phyloP scores from a whole-genome alignment of 1,140 invertebrate genomes.

The Anthonomus grandis region DNA sequence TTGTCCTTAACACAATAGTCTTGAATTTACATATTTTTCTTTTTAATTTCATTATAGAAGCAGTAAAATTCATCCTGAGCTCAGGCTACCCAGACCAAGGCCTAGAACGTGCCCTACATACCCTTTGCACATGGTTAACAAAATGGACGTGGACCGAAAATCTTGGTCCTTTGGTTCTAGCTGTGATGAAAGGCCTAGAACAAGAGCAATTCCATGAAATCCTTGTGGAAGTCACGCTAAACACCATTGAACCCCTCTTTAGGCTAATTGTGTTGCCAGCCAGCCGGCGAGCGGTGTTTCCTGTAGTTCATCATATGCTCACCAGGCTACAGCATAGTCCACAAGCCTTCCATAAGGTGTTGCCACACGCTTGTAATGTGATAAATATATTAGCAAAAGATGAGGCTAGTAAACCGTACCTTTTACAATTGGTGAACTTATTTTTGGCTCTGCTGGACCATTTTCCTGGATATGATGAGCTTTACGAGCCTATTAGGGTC shows the following conservation, averaged over 20 bases:
- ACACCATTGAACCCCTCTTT: slow-evolving; percentile 51
- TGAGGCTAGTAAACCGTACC: slow-evolving; percentile 45
- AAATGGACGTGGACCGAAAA: slow-evolving; percentile 52
- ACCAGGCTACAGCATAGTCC: slow-evolving; percentile 50
- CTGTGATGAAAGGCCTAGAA: slow-evolving; percentile 53
- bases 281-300: slow-evolving; percentile 48
- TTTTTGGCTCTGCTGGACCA: slow-evolving; percentile 50
- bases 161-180: slow-evolving; percentile 54
- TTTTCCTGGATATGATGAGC: slow-evolving; percentile 49
- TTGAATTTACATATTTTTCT: background rate
- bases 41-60: slow-evolving; percentile 11
- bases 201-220: slow-evolving; percentile 52
- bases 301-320: slow-evolving; percentile 56
- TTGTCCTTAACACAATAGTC: background rate
- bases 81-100: slow-evolving; percentile 47
- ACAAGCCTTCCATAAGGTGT: slow-evolving; percentile 49
- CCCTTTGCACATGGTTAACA: slow-evolving; percentile 54
- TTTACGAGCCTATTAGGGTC: slow-evolving; percentile 45
- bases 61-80: slow-evolving; percentile 45
- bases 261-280: slow-evolving; percentile 49
- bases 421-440: slow-evolving; percentile 53
- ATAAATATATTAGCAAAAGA: slow-evolving; percentile 47
- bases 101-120: slow-evolving; percentile 49
- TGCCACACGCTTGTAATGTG: slow-evolving; percentile 44
- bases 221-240: slow-evolving; percentile 52